Conservation (phyloP, 1,140 invertebrate species). For the Eriocheir sinensis region DNA sequence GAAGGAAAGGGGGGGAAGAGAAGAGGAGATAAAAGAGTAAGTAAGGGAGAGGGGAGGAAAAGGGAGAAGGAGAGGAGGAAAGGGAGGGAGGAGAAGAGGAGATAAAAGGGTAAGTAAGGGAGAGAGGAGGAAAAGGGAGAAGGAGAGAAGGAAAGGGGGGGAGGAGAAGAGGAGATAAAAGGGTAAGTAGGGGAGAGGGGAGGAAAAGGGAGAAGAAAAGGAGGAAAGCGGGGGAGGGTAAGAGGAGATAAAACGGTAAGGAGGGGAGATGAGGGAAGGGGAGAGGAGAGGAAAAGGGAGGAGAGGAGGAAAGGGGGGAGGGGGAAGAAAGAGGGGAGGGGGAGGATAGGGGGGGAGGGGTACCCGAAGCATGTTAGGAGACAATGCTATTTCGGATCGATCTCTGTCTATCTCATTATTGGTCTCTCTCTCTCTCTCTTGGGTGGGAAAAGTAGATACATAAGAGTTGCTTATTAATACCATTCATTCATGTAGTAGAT, state of each 20-base stretch:
- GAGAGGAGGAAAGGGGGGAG: background rate
- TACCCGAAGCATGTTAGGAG: no score
- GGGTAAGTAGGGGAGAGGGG: background rate
- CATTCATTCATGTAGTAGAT: no score
- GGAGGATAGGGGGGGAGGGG: no score
- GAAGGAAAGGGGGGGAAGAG: background rate
- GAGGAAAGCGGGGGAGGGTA: background rate
- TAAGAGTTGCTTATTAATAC: no score
- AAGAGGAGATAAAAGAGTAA: background rate
- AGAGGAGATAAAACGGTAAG: background rate
- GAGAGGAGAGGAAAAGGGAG: slow-evolving; percentile 30
- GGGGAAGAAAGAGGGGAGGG: background rate
- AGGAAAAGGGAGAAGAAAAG: no score
- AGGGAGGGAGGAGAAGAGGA: background rate
- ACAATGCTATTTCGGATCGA: no score
- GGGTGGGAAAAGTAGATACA: background rate
- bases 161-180: background rate
- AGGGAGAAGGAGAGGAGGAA: background rate
- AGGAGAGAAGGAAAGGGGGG: background rate
- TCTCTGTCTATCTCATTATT: no score
- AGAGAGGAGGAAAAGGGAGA: background rate
- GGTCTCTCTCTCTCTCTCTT: background rate
- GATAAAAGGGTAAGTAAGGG: background rate
- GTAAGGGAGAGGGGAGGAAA: background rate
- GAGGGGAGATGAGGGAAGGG: background rate